These are phyloP conservation scores for Hartigia nigra DNA, from an alignment of 2,888 invertebrate species.

Conservation along the genomic window DNA sequence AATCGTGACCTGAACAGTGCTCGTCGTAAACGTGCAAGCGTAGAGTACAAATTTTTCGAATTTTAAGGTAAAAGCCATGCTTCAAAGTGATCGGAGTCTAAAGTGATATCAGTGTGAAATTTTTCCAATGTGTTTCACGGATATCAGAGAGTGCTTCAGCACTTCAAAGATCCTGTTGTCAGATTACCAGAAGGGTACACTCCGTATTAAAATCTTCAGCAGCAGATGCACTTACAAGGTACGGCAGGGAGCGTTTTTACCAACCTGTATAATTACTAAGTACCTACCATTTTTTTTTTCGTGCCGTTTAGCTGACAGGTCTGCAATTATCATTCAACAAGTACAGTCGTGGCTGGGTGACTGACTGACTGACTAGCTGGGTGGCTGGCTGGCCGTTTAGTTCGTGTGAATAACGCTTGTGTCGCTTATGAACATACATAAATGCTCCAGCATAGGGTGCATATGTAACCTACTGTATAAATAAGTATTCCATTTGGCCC, in stretches of 20 bases:
- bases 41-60: neutral
- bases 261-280: neutral
- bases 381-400: neutral
- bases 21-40: too few relatives aligned
- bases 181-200: neutral
- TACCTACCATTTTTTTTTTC: neutral
- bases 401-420: neutral
- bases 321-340: neutral
- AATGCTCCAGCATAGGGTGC: neutral
- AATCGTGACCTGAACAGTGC: neutral
- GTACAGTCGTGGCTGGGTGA: neutral
- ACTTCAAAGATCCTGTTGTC: neutral
- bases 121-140: neutral
- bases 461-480: constrained; percentile 22
- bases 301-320: neutral
- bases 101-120: neutral
- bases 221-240: neutral
- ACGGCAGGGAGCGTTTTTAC: neutral
- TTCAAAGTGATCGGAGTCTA: neutral
- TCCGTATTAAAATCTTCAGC: neutral
- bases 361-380: neutral
- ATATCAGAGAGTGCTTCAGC: neutral
- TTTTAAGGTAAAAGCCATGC: neutral
- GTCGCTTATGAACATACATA: neutral
- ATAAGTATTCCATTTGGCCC: constrained; percentile 47